Evolutionary conservation across 64 coral and sea anemone genomes (phyloP), one percentile per base, ranked within the genome.

Genomic region (Pocillopora verrucosa): DNA sequence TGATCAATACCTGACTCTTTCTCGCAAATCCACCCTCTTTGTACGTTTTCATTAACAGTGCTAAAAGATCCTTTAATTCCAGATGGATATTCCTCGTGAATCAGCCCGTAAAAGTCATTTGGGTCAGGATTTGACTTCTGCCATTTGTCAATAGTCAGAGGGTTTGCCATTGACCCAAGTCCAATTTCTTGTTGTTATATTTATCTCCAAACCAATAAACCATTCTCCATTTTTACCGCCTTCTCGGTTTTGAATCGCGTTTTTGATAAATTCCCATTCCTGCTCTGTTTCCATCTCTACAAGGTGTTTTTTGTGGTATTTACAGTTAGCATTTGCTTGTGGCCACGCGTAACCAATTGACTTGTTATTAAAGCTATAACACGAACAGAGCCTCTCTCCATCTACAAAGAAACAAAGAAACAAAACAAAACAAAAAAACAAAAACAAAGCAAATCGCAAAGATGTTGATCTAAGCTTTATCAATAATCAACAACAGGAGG

Each of bases 141-240:
- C 81, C 81, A 84, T 56, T 84, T 84, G 35, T 70, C 13, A n/a
- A 84, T 65, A 57, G 64, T 68, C 17, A 84, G 34, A 0, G 64
- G 64, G 63, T 57, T 84, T 70, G 16, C 38, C 81, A 25, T 84
- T 84, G 63, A 84, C 26, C 81, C 81, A 84, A 20, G 36, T 70
- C 61, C 81, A 84, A 6, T 61, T 80, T 36, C 24, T 13, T 34
- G 59, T 34, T 61, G n/a, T 35, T 58, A 14, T 1, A 15, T 34
- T 34, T 58, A 5, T 34, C 10, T 61, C 16, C 20, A 80, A 80
- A 5, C 78, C 78, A 15, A 80, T 80, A 59, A 34, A 30, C 78
- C 78, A 80, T 34, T 80, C 30, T 36, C 4, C 38, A 57, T 36
- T 2, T 80, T 24, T 61, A 15, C 15, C 1, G 60, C 77, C 16